Conservation (phyloP, 30 jellyfish, hydroid and myxozoan genomes). For the Pseudorhiza aurosa region DNA sequence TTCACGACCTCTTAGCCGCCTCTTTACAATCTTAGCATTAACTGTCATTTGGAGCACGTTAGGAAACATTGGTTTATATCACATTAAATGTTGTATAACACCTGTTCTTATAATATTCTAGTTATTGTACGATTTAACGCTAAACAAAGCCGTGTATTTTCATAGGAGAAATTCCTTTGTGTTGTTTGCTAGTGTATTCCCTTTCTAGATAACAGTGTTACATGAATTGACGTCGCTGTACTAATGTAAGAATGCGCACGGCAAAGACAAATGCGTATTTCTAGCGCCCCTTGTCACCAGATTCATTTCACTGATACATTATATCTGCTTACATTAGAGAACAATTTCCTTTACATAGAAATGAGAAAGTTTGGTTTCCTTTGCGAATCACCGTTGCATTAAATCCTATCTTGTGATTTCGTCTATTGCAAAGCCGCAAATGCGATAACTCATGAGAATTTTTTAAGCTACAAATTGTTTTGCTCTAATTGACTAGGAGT, state of each 20-base stretch:
- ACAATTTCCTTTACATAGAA: constrained; percentile 28
- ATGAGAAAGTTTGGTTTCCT: not conserved
- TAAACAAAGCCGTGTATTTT: too few relatives aligned
- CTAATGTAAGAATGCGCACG: not conserved
- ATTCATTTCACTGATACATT: not conserved
- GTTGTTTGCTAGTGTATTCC: too few relatives aligned
- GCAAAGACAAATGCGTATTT: not conserved
- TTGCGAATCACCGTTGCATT: constrained; percentile 25
- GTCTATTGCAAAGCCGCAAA: constrained; percentile 26
- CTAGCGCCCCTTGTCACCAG: constrained; percentile 4
- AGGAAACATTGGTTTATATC: too few relatives aligned
- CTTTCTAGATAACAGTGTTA: too few relatives aligned
- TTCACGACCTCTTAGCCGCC: too few relatives aligned
- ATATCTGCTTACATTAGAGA: not conserved
- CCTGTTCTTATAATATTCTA: too few relatives aligned
- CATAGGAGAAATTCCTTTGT: too few relatives aligned
- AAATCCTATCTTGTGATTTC: constrained; percentile 25
- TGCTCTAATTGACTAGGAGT: constrained; percentile 24
- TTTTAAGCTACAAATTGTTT: constrained; percentile 19
- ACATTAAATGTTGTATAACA: too few relatives aligned
- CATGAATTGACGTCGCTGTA: too few relatives aligned
- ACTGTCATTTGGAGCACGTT: too few relatives aligned
- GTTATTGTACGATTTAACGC: too few relatives aligned
- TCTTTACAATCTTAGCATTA: too few relatives aligned
- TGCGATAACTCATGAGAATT: constrained; percentile 34